Evolutionary conservation across 2,888 invertebrate species (phyloP), one percentile per base, ranked within the genome.

Genomic region (Caenorhabditis doughertyi): DNA sequence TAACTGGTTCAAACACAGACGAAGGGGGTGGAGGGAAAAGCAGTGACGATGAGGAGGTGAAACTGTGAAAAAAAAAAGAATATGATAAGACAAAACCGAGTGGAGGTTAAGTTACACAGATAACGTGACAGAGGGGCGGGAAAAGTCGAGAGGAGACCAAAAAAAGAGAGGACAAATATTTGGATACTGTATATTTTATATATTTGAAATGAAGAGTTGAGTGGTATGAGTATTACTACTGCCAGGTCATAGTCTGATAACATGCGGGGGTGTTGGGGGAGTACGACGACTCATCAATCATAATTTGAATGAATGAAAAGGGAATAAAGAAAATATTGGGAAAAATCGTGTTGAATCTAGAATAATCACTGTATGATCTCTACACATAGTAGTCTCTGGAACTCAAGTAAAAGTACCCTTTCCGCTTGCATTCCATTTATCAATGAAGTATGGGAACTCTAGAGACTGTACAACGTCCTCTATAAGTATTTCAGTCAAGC

Each of bases 41-140:
- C 55, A 65, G 65, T 49, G n/a, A 35, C 39, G 56, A 51, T 39
- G 42, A 42, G 55, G 29, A 21, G 44, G 25, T 25, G 44, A 53
- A 60, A 62, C 67, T 53, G 55, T 47, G 27, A 60, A 9, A 58
- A 44, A 56, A 5, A 13, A 16, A 13, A 13, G 39, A 27, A 11
- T 23, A 55, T 64, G 55, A 64, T 47, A 67, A 74, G 56, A 74
- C 32, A 23, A 32, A 55, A 44, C 16, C 44, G 58, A 53, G 74
- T 51, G 62, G 72, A 71, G 71, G 71, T 71, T n/a, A n/a, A n/a
- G n/a, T n/a, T 71, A 71, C 58, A 60, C 71, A 47, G 72, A 73
- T 73, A 73, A 73, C 64, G 65, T 73, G 73, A 73, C 55, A 72
- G 13, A 25, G 60, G 53, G 72, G 62, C 47, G 56, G 74, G 64